Evolutionary conservation across 1,140 invertebrate species (phyloP).

Genomic region (Archivesica marissinica): DNA sequence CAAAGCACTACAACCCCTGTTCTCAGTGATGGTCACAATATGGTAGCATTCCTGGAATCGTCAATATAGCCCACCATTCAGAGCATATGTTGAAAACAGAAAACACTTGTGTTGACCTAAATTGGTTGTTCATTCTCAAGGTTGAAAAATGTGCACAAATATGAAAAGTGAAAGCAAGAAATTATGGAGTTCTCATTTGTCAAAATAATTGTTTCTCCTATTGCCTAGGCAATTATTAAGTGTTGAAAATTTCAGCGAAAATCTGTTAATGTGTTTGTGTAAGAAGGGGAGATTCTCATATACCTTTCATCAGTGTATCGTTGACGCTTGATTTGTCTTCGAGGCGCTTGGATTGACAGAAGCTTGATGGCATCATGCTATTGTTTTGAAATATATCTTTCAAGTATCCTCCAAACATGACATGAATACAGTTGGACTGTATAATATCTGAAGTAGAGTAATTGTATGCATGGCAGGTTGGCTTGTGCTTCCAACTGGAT

Average conservation of each 20-base stretch:
- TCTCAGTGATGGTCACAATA: no score
- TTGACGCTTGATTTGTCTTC: constrained; percentile 58
- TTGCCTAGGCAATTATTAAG: constrained; percentile 62
- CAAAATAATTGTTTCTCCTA: constrained; percentile 61
- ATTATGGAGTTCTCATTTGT: constrained; percentile 52
- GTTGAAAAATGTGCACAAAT: constrained; percentile 39
- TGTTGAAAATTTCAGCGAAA: constrained; percentile 57
- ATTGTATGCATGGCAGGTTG: background rate
- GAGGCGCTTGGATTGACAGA: constrained; percentile 26
- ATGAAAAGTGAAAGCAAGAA: constrained; percentile 36
- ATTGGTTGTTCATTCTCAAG: constrained; percentile 40
- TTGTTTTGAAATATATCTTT: constrained; percentile 22
- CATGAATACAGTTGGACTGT: background rate
- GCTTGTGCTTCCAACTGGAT: no score
- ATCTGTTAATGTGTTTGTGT: constrained; percentile 65
- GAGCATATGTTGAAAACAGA: no score
- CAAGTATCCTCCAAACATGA: background rate
- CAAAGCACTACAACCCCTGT: no score
- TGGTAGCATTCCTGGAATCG: no score
- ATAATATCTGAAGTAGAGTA: background rate
- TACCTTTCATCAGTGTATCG: constrained; percentile 50
- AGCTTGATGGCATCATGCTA: constrained; percentile 1
- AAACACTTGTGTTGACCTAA: constrained; percentile 25
- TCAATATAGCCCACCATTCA: no score
- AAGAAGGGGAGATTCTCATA: constrained; percentile 33